These are phyloP conservation scores for Alligator sinensis DNA, from an alignment of 2,113 vertebrate species.

Conservation along the genomic window DNA sequence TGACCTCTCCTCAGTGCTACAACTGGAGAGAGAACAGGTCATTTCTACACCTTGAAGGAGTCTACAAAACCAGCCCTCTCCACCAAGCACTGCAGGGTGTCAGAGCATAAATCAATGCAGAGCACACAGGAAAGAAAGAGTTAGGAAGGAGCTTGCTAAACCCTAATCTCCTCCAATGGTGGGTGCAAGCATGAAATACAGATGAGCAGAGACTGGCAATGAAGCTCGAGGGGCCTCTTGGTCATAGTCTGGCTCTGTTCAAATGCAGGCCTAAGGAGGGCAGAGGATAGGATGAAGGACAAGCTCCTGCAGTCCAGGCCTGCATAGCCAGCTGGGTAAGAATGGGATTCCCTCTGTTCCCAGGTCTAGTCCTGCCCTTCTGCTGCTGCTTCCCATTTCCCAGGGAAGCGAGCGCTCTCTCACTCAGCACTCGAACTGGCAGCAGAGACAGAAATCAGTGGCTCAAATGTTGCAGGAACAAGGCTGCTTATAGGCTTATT, in stretches of 20 bases:
- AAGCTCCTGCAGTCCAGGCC: background rate
- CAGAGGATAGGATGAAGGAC: no score
- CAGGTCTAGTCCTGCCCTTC: background rate
- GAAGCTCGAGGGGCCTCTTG: background rate
- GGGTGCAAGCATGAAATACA: background rate
- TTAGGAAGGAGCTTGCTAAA: background rate
- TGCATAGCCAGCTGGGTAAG: background rate
- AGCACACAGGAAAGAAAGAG: background rate
- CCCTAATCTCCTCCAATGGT: background rate
- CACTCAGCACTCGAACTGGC: background rate
- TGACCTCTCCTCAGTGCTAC: background rate
- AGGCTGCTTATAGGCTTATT: no score
- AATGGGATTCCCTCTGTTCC: background rate
- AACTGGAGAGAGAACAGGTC: background rate
- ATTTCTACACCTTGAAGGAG: background rate
- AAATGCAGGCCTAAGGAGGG: background rate
- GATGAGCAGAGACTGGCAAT: background rate
- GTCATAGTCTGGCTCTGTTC: background rate
- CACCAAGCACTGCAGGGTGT: background rate
- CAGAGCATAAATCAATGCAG: background rate
- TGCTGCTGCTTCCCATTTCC: no score
- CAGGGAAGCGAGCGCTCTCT: background rate
- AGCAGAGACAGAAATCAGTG: background rate
- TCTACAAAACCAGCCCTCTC: background rate
- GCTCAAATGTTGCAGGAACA: no score